Base-by-base conservation (phyloP, 2,888 invertebrate species). In the Kryphioiulus occultus region DNA sequence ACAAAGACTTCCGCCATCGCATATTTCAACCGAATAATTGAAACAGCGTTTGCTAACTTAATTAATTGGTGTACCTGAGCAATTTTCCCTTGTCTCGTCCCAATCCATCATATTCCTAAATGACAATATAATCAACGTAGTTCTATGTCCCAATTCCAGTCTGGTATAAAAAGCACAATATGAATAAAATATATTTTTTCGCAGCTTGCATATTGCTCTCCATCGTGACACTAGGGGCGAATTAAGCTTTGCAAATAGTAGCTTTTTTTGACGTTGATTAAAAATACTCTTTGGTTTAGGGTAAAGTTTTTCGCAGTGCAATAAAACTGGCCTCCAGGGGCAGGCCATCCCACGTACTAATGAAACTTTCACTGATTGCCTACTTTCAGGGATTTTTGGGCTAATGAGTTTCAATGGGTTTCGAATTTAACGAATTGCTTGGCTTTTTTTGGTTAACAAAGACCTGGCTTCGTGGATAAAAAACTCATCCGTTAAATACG, bases 341-440 rank as follows among this genome's bases (percentile, higher is more conserved):
- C 30, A 78, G 78, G 30, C 15, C 78, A 78, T 30, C 78, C 7
- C 15, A 2, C 78, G 44, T 15, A 12, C 78, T 30, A 30, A 78
- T 78, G 78, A 15, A 9, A 30, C 78, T 78, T 30, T 17, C 78
- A 78, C 78, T 30, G 78, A 78, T 78, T 78, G 78, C 17, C 78
- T 7, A 15, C 15, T 78, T 78, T 78, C 78, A 17, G 30, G 78
- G 78, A 78, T 68, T 68, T 68, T 26, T 26, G 12, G 68, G 12
- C 68, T 78, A 78, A 78, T 78, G 78, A 78, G 78, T 78, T 53
- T 19, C 53, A 53, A 53, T 53, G 53, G 53, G n/a, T 53, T 78
- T 78, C 68, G 15, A 30, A 78, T 78, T 78, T 78, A 78, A 26
- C 17, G 30, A 78, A 78, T 78, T 15, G 2, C 78, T 30, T 78